Evolutionary conservation across 2,888 invertebrate genomes (phyloP).

Genomic region (Synergus gifuensis): DNA sequence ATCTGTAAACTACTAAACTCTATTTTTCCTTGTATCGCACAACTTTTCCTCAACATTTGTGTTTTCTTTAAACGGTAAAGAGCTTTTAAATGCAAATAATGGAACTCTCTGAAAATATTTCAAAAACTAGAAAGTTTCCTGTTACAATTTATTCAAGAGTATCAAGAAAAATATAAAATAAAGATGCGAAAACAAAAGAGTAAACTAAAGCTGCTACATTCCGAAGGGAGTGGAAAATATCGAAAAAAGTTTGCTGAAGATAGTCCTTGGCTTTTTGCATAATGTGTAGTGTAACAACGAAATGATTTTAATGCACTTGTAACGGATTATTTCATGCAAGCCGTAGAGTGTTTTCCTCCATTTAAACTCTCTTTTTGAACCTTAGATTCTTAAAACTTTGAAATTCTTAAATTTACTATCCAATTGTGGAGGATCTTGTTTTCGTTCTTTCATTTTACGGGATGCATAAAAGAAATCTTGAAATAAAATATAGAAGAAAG

Average conservation of each 20-base stretch:
- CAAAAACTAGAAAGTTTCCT: neutral
- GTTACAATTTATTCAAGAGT: neutral
- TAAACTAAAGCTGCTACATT: neutral
- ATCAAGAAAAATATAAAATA: neutral
- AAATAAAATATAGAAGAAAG: neutral
- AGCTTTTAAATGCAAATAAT: too few relatives aligned
- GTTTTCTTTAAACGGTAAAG: too few relatives aligned
- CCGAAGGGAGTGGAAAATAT: constrained; percentile 4
- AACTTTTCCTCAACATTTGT: too few relatives aligned
- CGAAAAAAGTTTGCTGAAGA: neutral
- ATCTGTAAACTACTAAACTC: too few relatives aligned
- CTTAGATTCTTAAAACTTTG: neutral
- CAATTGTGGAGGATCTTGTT: neutral
- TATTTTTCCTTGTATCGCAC: too few relatives aligned
- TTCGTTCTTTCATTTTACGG: neutral
- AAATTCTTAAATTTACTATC: neutral
- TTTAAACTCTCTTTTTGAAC: neutral
- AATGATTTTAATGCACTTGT: neutral
- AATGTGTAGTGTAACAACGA: neutral
- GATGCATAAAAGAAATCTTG: neutral
- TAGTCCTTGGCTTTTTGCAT: neutral
- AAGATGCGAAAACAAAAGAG: neutral
- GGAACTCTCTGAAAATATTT: neutral
- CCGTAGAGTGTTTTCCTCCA: neutral
- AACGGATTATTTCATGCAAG: neutral